Percentiles rank a stretch among this genome's conserved stretches.
Conservation (phyloP, 2,797 vertebrate genomes). For the Babyrousa celebensis region DNA sequence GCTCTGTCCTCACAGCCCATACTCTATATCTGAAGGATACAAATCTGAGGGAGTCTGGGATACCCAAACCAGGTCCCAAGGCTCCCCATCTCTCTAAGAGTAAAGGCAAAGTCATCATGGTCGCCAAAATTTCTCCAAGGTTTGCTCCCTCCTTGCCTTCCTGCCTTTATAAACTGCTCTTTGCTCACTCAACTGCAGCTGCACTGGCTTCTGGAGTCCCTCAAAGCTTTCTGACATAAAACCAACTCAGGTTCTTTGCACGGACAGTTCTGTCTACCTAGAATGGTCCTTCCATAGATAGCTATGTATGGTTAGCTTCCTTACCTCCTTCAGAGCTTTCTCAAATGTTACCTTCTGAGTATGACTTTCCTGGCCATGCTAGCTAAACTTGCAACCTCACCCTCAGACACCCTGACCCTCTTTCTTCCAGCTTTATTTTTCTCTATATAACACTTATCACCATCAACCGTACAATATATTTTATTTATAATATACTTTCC, state of each 20-base stretch:
- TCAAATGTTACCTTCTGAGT: conserved; percentile 20
- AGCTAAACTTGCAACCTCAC: neutral
- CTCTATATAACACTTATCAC: neutral
- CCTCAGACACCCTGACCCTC: neutral
- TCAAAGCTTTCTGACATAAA: neutral
- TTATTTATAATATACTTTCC: neutral
- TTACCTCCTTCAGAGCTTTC: conserved; percentile 33
- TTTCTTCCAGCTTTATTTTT: neutral
- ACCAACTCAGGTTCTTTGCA: neutral
- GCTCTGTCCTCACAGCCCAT: neutral
- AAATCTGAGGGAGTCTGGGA: neutral
- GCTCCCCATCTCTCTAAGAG: neutral
- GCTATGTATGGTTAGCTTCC: neutral
- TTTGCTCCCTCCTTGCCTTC: neutral
- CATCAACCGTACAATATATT: neutral
- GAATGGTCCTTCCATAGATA: neutral
- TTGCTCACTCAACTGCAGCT: neutral
- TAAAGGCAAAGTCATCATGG: neutral
- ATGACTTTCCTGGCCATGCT: neutral
- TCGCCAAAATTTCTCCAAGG: neutral
- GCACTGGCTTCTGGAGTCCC: neutral
- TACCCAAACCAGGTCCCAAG: neutral
- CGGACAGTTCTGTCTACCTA: neutral
- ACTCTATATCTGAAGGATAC: neutral
- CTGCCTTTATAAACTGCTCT: neutral